Percentiles rank a stretch among this genome's conserved stretches.
phyloP scores from a whole-genome alignment of 2,888 invertebrate species.

The Herminia tarsipennalis region DNA sequence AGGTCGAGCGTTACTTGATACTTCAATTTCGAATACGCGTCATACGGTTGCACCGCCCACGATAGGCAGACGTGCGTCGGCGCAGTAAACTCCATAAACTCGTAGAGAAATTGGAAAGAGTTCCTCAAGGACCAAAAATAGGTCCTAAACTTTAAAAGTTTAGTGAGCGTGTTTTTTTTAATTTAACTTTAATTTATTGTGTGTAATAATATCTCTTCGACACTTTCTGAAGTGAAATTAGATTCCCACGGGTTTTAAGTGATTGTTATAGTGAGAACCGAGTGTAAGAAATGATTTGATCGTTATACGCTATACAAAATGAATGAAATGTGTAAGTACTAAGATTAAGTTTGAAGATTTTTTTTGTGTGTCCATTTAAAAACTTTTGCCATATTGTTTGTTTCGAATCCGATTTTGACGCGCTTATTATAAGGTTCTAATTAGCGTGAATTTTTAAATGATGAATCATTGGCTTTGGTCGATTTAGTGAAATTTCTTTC shows the following conservation, averaged over 20 bases:
- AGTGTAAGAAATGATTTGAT: conserved; percentile 53
- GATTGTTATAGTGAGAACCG: conserved; percentile 45
- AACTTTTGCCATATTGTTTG: conserved; percentile 9
- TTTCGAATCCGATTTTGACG: conserved; percentile 16
- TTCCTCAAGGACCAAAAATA: conserved; percentile 56
- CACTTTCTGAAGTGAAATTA: conserved; percentile 62
- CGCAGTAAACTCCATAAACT: conserved; percentile 47
- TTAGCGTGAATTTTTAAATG: conserved; percentile 30
- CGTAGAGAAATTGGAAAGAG: conserved; percentile 59
- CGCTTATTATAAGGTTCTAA: conserved; percentile 24
- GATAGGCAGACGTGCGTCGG: conserved; percentile 74
- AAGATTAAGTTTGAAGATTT: conserved; percentile 22
- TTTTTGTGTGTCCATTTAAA: conserved; percentile 18
- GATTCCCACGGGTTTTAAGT: conserved; percentile 58
- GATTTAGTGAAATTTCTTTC: conserved; percentile 52
- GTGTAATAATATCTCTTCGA: conserved; percentile 47
- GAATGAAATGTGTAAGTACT: conserved; percentile 79
- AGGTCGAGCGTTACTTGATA: conserved; percentile 58
- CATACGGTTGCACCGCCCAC: conserved; percentile 80
- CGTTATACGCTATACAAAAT: conserved; percentile 47
- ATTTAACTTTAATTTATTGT: conserved; percentile 40
- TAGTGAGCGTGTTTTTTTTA: conserved; percentile 33
- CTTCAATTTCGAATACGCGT: conserved; percentile 76
- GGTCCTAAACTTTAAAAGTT: conserved; percentile 38
- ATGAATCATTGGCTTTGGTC: conserved; percentile 48